Evolutionary conservation across 2,888 invertebrate genomes (phyloP).

Genomic region (Mythimna loreyi): DNA sequence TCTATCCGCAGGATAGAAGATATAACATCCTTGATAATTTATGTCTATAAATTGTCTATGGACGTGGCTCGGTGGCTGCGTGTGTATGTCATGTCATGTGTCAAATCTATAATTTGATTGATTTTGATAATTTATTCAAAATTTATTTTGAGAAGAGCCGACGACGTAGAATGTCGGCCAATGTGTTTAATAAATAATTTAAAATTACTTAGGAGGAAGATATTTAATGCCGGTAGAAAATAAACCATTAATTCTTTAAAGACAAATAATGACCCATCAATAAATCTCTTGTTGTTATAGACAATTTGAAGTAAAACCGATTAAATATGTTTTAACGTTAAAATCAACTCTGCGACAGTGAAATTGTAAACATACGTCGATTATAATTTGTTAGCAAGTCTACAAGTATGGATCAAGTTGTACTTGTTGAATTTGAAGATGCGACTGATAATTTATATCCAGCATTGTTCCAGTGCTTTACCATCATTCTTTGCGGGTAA

Average conservation of each 20-base stretch:
- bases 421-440: slow-evolving; percentile 69
- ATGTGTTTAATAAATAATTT: background rate
- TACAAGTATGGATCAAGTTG: slow-evolving; percentile 70
- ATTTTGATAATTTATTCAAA: slow-evolving; percentile 3
- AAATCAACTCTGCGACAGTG: background rate
- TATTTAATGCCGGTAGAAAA: background rate
- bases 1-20: no score
- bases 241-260: background rate
- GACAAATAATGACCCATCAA: no score
- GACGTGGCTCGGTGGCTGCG: background rate
- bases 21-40: no score
- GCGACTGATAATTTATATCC: slow-evolving; percentile 95
- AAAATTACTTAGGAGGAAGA: background rate
- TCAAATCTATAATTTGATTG: slow-evolving; percentile 3
- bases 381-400: slow-evolving; percentile 1
- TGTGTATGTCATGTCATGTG: background rate
- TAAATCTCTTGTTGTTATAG: background rate
- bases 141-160: background rate
- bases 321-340: slow-evolving; percentile 16
- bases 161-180: background rate
- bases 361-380: slow-evolving; percentile 18
- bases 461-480: slow-evolving; percentile 97
- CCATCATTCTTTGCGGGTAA: slow-evolving; percentile 97
- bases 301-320: background rate
- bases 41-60: no score